phyloP scores from a whole-genome alignment of 2,888 invertebrate species.

The Sussaba pulchella region DNA sequence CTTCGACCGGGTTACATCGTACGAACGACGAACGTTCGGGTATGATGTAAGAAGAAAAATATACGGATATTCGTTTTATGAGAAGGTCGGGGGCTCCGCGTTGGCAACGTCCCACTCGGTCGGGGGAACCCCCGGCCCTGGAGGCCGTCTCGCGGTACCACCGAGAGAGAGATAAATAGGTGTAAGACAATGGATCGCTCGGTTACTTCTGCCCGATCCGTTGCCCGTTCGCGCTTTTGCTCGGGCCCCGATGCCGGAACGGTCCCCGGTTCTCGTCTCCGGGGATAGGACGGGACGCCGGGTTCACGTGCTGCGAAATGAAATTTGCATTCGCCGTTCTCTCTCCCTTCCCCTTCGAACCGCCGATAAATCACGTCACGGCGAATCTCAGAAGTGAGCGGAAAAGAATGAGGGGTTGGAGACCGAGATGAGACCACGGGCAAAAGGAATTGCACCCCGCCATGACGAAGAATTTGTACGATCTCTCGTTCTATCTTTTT shows the following conservation, averaged over 20 bases:
- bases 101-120: constrained; percentile 27
- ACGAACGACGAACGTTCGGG: constrained; percentile 11
- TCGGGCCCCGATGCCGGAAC: constrained; percentile 54
- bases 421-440: constrained; percentile 17
- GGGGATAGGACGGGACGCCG: constrained; percentile 71
- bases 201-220: constrained; percentile 34
- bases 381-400: constrained; percentile 65
- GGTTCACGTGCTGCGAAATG: constrained; percentile 75
- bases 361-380: constrained; percentile 81
- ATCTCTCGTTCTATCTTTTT: not conserved
- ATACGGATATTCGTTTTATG: constrained; percentile 59
- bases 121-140: constrained; percentile 33
- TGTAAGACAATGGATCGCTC: constrained; percentile 79
- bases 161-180: constrained; percentile 82
- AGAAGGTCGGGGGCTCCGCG: constrained; percentile 57
- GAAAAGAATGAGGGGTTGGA: constrained; percentile 56
- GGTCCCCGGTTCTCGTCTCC: constrained; percentile 49
- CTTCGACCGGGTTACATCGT: constrained; percentile 7
- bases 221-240: not conserved
- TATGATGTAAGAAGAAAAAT: constrained; percentile 56
- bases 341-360: constrained; percentile 74
- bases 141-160: no score
- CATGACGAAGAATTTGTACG: constrained; percentile 43
- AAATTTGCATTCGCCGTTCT: constrained; percentile 81
- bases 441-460: constrained; percentile 61